Percentiles rank a stretch among this genome's conserved stretches.
These are phyloP conservation scores for Lagopus muta DNA, from an alignment of 2,113 vertebrate species.

Conservation along the genomic window DNA sequence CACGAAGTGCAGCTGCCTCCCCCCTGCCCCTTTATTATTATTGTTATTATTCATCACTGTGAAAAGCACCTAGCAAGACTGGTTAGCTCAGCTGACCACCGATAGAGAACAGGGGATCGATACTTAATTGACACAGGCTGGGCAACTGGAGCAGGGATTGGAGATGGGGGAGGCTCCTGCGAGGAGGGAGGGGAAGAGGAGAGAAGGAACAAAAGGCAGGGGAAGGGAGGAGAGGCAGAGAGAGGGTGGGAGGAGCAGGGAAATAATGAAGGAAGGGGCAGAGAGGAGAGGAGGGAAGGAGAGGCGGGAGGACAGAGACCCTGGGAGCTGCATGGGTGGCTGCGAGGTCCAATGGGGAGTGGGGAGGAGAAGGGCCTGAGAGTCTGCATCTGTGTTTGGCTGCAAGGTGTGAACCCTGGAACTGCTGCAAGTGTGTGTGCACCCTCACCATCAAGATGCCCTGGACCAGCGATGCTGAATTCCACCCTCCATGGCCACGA, in stretches of 20 bases:
- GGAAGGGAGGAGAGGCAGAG: constrained; percentile 33
- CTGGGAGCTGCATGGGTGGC: not conserved
- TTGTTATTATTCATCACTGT: constrained; percentile 70
- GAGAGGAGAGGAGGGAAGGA: not conserved
- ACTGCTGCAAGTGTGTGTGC: not conserved
- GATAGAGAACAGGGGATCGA: constrained; percentile 71
- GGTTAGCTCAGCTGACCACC: constrained; percentile 75
- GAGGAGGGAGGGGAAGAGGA: constrained; percentile 60
- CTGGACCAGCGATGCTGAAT: fast-evolving
- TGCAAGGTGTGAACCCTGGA: fast-evolving
- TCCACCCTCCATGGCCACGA: not conserved
- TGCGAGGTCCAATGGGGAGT: not conserved
- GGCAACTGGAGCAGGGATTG: constrained; percentile 58
- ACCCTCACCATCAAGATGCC: fast-evolving
- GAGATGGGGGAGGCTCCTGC: constrained; percentile 49
- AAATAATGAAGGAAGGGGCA: constrained; percentile 19
- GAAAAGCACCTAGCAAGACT: constrained; percentile 63
- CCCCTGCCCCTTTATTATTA: constrained; percentile 60
- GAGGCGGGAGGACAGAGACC: not conserved
- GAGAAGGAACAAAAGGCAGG: constrained; percentile 57
- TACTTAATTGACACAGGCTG: constrained; percentile 70
- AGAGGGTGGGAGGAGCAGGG: constrained; percentile 53
- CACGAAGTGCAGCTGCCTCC: constrained; percentile 53
- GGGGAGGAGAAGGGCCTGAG: fast-evolving
- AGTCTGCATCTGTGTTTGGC: fast-evolving